A percentile compares a stretch with the other conserved stretches of the same genome.
phyloP scores from a whole-genome alignment of 2,888 invertebrate species.

The Cyclophora albipunctata region DNA sequence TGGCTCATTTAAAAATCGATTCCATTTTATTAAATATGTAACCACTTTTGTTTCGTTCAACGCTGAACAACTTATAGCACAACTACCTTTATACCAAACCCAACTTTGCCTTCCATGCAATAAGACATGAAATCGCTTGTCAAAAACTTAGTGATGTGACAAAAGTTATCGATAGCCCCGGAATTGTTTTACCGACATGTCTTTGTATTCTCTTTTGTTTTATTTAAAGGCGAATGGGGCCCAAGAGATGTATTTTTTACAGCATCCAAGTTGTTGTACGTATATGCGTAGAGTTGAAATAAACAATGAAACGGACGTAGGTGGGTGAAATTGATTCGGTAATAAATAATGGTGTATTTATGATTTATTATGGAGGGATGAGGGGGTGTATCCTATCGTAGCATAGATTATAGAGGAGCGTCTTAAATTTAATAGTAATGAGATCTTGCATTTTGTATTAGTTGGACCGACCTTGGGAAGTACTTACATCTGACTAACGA shows the following conservation, averaged over 20 bases:
- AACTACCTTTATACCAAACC: no score
- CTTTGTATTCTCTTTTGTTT: constrained; percentile 71
- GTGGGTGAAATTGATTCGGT: constrained; percentile 68
- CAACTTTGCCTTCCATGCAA: no score
- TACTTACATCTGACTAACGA: no score
- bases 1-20: constrained; percentile 74
- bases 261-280: constrained; percentile 36
- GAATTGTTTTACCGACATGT: constrained; percentile 74
- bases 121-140: constrained; percentile 7
- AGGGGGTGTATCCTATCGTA: constrained; percentile 18
- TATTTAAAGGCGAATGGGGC: constrained; percentile 63
- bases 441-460: constrained; percentile 1
- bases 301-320: constrained; percentile 52
- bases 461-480: no score
- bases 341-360: constrained; percentile 70
- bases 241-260: constrained; percentile 53
- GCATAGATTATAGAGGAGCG: constrained; percentile 28
- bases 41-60: constrained; percentile 51
- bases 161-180: constrained; percentile 34
- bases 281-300: constrained; percentile 35
- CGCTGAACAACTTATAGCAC: no score
- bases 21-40: constrained; percentile 75
- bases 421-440: constrained; percentile 27
- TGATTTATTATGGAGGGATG: constrained; percentile 48
- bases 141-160: constrained; percentile 32